Conservation (phyloP, 2,888 invertebrate species). For the Phania funesta region DNA sequence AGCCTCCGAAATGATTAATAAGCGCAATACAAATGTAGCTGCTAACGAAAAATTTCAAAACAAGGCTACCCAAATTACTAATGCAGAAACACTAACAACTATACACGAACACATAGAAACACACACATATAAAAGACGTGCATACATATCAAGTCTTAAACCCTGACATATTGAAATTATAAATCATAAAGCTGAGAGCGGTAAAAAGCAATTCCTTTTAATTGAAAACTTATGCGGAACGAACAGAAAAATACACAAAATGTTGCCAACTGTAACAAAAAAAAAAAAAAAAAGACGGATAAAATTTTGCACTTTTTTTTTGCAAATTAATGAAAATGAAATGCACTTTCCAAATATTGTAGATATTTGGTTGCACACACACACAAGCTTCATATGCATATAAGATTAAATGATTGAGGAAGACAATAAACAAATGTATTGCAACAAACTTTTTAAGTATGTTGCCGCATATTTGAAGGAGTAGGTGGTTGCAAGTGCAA, state of each 20-base stretch:
- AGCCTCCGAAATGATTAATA: conserved; percentile 54
- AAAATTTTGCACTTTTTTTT: background rate
- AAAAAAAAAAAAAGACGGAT: background rate
- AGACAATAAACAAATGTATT: conserved; percentile 64
- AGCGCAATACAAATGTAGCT: conserved; percentile 48
- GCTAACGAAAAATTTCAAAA: conserved; percentile 36
- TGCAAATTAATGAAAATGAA: conserved; percentile 33
- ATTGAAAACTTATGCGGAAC: conserved; percentile 67
- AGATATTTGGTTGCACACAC: conserved; percentile 20
- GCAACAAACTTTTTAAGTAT: conserved; percentile 58
- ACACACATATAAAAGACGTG: background rate
- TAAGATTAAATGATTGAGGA: conserved; percentile 66
- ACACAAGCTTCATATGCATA: conserved; percentile 37
- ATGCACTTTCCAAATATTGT: conserved; percentile 47
- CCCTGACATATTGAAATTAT: conserved; percentile 58
- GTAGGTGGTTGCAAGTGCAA: conserved; percentile 41
- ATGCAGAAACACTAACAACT: background rate
- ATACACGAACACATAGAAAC: too few species aligned
- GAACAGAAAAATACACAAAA: conserved; percentile 11
- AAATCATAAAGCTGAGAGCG: conserved; percentile 61
- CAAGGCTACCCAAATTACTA: conserved; percentile 40
- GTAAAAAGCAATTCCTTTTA: conserved; percentile 67
- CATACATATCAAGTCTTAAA: conserved; percentile 22
- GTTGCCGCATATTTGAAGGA: conserved; percentile 11
- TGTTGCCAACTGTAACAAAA: conserved; percentile 52